Conservation (phyloP, 2,113 vertebrate species). For the Larimichthys crocea region DNA sequence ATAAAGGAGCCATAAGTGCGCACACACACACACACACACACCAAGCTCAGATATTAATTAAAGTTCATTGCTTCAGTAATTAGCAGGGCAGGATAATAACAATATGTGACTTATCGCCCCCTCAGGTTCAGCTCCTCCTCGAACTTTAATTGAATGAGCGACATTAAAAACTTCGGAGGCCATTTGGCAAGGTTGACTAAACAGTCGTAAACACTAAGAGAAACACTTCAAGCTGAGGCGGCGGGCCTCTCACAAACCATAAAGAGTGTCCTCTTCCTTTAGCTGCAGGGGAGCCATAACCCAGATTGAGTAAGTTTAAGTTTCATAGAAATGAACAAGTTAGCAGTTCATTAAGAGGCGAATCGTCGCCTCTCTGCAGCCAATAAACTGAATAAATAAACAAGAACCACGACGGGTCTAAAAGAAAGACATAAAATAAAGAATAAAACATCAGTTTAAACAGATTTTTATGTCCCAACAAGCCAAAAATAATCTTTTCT, state of each 20-base stretch:
- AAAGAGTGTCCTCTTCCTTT: slow-evolving; percentile 48
- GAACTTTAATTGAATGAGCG: slow-evolving; percentile 83
- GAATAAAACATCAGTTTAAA: too few species aligned
- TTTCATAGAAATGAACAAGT: neutral
- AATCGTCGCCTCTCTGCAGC: neutral
- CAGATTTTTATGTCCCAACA: too few species aligned
- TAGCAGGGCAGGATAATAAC: slow-evolving; percentile 82
- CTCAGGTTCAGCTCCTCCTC: slow-evolving; percentile 72
- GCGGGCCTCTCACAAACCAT: slow-evolving; percentile 31
- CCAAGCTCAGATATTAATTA: slow-evolving; percentile 79
- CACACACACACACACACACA: slow-evolving; percentile 29
- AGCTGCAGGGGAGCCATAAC: slow-evolving; percentile 5
- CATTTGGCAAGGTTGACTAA: slow-evolving; percentile 81
- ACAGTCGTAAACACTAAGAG: slow-evolving; percentile 77
- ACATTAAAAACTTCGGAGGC: slow-evolving; percentile 82
- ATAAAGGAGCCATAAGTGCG: slow-evolving; percentile 66
- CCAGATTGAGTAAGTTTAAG: slow-evolving; percentile 5
- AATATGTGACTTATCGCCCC: slow-evolving; percentile 81
- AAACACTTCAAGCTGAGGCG: slow-evolving; percentile 56
- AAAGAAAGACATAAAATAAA: neutral
- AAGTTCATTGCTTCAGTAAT: slow-evolving; percentile 85
- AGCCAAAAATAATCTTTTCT: too few species aligned
- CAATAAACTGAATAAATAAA: neutral
- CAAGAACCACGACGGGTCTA: neutral
- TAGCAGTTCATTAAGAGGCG: neutral